Conservation (phyloP, 2,797 vertebrate species). For the Alosa sapidissima region DNA sequence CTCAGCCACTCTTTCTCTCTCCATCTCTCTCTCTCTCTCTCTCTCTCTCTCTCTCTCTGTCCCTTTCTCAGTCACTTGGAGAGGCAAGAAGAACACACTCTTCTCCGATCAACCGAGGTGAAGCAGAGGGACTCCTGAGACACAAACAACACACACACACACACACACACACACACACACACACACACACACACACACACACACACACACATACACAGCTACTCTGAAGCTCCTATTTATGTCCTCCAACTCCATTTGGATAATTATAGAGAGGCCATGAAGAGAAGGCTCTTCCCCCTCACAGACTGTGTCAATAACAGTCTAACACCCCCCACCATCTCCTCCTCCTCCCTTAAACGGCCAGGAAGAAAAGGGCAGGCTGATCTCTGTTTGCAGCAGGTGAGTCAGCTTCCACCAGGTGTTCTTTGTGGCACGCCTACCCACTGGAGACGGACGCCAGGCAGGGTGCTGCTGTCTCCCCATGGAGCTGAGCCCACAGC, state of each 20-base stretch:
- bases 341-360: not conserved
- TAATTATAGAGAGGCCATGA: slow-evolving; percentile 1
- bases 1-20: not conserved
- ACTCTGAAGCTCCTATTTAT: not conserved
- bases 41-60: not conserved
- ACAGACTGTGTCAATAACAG: not conserved
- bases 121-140: not conserved
- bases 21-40: not conserved
- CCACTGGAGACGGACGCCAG: not conserved
- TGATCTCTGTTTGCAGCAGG: slow-evolving; percentile 7
- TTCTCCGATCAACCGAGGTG: not conserved
- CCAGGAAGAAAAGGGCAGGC: not conserved
- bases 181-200: not conserved
- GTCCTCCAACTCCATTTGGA: not conserved
- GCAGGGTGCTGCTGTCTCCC: not conserved
- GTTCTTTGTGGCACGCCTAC: not conserved
- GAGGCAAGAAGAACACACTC: not conserved
- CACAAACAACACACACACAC: not conserved
- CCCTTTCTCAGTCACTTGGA: not conserved
- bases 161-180: not conserved
- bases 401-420: not conserved
- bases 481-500: not conserved
- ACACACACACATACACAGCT: slow-evolving; percentile 3
- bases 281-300: not conserved
- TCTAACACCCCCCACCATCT: not conserved